Evolutionary conservation across 2,888 invertebrate genomes (phyloP).

Genomic region (Hydraecia micacea): DNA sequence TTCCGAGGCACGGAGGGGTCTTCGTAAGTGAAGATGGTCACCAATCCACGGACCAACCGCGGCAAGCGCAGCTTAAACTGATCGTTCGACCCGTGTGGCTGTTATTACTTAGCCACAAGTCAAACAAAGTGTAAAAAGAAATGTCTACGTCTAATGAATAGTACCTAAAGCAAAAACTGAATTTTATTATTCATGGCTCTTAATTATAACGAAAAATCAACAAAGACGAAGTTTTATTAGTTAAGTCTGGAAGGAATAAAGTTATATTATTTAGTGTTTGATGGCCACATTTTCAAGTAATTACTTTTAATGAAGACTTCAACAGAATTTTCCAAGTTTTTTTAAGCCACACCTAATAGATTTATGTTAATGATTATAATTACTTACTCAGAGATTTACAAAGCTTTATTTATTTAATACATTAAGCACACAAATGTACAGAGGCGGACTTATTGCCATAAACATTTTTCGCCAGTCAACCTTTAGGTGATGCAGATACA

Average conservation of each 20-base stretch:
- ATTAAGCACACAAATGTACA: no score
- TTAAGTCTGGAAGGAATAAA: conserved; percentile 13
- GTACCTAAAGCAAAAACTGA: conserved; percentile 14
- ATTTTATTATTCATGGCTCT: conserved; percentile 12
- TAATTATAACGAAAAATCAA: conserved; percentile 11
- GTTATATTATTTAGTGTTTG: conserved; percentile 21
- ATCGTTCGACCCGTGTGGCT: no score
- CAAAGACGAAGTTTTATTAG: conserved; percentile 35
- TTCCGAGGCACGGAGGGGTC: no score
- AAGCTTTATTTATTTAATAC: neutral
- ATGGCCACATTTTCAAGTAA: conserved; percentile 29
- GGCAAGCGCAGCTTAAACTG: no score
- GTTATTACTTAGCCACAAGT: neutral
- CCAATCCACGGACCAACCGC: no score
- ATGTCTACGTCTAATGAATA: neutral
- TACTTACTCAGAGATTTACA: conserved; percentile 4
- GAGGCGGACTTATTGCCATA: no score
- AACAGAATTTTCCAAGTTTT: conserved; percentile 3
- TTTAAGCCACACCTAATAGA: neutral
- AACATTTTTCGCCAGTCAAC: no score
- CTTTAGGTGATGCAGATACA: no score
- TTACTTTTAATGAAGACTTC: conserved; percentile 46
- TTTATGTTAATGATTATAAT: conserved; percentile 7
- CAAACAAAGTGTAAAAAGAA: neutral
- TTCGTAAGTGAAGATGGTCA: no score